These are phyloP conservation scores for Mactromeris polynyma DNA, from an alignment of 2,888 invertebrate species.

Conservation along the genomic window DNA sequence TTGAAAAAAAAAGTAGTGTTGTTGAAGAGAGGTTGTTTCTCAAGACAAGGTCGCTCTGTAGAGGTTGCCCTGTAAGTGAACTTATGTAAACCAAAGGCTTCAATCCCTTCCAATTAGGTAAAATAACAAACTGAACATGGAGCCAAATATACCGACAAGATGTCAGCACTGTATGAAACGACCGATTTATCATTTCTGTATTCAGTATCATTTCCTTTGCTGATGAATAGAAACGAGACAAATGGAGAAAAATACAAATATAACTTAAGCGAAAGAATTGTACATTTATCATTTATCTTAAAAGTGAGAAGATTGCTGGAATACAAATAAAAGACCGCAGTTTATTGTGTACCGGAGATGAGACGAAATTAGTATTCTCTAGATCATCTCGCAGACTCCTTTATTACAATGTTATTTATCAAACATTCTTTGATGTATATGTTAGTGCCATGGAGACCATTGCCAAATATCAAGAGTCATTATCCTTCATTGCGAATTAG, in stretches of 20 bases:
- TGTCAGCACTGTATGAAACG: background rate
- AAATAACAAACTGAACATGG: background rate
- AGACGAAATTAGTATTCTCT: background rate
- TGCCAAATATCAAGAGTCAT: slow-evolving; percentile 23
- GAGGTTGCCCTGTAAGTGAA: too few relatives aligned
- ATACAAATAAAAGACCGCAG: background rate
- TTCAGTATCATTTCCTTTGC: background rate
- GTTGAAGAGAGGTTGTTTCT: too few relatives aligned
- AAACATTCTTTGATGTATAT: slow-evolving; percentile 16
- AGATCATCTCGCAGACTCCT: background rate
- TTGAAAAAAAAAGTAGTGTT: too few relatives aligned
- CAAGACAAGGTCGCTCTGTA: too few relatives aligned
- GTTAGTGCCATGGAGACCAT: background rate
- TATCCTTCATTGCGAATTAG: slow-evolving; percentile 25
- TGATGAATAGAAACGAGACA: background rate
- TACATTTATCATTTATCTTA: slow-evolving; percentile 8
- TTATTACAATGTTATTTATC: background rate
- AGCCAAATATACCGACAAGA: background rate
- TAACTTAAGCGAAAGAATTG: background rate
- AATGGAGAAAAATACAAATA: background rate
- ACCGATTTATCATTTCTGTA: background rate
- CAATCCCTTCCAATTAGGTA: too few relatives aligned
- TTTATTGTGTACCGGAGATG: background rate
- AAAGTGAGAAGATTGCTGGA: background rate
- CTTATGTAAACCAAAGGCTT: too few relatives aligned